phyloP scores from a whole-genome alignment of 2,888 invertebrate species.

The Stomorhina lunata region DNA sequence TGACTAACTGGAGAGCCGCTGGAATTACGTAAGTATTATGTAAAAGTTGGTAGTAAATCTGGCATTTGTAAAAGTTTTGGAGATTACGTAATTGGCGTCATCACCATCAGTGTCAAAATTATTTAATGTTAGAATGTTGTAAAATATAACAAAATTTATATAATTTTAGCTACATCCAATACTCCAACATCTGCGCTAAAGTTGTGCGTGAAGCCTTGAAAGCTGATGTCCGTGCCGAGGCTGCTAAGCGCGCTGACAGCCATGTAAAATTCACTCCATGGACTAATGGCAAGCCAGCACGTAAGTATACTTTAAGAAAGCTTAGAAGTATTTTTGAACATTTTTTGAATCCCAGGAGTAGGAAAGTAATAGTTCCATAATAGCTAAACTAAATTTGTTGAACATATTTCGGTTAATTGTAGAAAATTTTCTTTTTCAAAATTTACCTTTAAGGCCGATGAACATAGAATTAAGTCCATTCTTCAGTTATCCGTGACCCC shows the following conservation, averaged over 20 bases:
- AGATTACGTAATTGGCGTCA: conserved; percentile 66
- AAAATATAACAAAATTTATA: background rate
- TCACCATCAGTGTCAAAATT: background rate
- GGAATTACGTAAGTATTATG: conserved; percentile 88
- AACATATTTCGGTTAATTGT: too few relatives aligned
- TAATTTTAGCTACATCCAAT: conserved; percentile 92
- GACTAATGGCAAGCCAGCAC: conserved; percentile 92
- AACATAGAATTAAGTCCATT: too few relatives aligned
- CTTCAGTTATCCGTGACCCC: too few relatives aligned
- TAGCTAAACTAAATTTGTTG: too few relatives aligned
- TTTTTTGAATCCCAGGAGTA: background rate
- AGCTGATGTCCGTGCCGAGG: conserved; percentile 86
- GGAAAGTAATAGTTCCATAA: too few relatives aligned
- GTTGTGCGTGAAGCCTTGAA: conserved; percentile 90
- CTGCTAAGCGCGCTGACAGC: conserved; percentile 87
- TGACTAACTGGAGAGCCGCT: conserved; percentile 89
- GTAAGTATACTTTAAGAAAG: conserved; percentile 83
- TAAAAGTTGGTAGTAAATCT: background rate
- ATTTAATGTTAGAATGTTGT: background rate
- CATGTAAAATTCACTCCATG: conserved; percentile 92
- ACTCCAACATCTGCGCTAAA: conserved; percentile 95
- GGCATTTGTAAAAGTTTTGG: background rate
- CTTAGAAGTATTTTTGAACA: background rate
- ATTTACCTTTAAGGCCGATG: too few relatives aligned
- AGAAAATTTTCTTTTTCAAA: too few relatives aligned